Conservation (phyloP, 2,113 vertebrate species). For the Bubo scandiacus region DNA sequence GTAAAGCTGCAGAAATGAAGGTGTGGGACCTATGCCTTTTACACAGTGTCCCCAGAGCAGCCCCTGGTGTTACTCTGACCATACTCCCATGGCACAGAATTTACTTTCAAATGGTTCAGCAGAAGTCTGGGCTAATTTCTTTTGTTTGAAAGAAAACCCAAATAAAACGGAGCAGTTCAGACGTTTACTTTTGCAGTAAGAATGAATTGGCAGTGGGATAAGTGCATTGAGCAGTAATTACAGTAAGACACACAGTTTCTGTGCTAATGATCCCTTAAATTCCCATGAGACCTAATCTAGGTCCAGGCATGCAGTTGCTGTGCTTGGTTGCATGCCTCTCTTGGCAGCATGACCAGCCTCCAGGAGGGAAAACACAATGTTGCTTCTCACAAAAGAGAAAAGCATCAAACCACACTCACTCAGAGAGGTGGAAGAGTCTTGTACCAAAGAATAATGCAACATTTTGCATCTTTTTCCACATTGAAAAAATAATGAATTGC, state of each 20-base stretch:
- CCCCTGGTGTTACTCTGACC: neutral
- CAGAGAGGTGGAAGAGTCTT: neutral
- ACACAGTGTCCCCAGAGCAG: neutral
- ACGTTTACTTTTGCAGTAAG: neutral
- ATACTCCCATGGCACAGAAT: neutral
- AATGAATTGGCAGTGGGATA: neutral
- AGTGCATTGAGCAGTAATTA: neutral
- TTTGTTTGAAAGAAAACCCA: neutral
- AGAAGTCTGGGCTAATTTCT: neutral
- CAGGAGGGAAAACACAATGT: neutral
- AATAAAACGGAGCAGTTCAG: neutral
- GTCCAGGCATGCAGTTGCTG: neutral
- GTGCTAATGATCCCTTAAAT: neutral
- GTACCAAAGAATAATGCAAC: neutral
- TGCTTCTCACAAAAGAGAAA: neutral
- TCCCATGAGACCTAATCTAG: neutral
- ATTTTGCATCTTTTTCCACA: neutral
- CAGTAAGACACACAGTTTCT: neutral
- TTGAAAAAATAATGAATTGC: neutral
- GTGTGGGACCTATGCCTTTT: neutral
- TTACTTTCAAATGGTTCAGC: neutral
- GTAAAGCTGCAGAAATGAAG: neutral
- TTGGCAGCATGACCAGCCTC: neutral
- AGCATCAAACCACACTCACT: neutral
- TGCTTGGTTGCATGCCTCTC: slow-evolving; percentile 10